These are phyloP conservation scores for Lates calcarifer DNA, from an alignment of 2,113 vertebrate genomes.

Conservation along the genomic window DNA sequence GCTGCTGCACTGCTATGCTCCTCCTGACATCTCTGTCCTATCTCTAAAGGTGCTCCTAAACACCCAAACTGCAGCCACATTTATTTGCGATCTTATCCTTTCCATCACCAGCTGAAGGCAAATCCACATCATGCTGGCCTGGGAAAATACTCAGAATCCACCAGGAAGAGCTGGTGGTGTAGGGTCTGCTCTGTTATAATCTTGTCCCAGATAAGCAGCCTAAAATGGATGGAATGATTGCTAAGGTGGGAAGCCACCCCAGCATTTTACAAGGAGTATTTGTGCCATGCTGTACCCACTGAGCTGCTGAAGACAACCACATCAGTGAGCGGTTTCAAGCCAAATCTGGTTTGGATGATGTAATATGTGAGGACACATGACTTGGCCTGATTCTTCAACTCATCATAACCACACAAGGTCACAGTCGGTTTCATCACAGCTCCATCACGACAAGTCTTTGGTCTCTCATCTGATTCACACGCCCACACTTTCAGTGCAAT, in stretches of 20 bases:
- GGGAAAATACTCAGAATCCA: conserved; percentile 1
- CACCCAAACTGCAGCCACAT: background rate
- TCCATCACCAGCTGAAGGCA: conserved; percentile 4
- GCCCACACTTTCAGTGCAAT: conserved; percentile 2
- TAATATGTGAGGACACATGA: conserved; percentile 18
- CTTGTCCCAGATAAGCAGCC: conserved; percentile 27
- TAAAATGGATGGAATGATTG: background rate
- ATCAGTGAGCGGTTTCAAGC: background rate
- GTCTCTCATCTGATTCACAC: conserved; percentile 28
- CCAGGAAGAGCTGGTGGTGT: background rate
- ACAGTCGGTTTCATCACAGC: conserved; percentile 6
- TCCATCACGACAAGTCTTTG: conserved; percentile 17
- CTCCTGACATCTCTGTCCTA: background rate
- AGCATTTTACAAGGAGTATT: background rate
- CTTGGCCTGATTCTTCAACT: conserved; percentile 25
- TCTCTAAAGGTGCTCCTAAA: background rate
- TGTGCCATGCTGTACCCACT: background rate
- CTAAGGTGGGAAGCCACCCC: conserved; percentile 1
- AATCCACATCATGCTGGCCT: conserved; percentile 1
- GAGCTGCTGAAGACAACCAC: conserved; percentile 7
- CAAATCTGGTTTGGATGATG: conserved; percentile 24
- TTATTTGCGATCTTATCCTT: conserved; percentile 13
- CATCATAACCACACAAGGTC: conserved; percentile 27
- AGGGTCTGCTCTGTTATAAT: conserved; percentile 27
- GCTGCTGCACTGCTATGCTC: too few species aligned